Evolutionary conservation across 2,797 vertebrate genomes (phyloP).

Genomic region (Enteromius paludinosus): DNA sequence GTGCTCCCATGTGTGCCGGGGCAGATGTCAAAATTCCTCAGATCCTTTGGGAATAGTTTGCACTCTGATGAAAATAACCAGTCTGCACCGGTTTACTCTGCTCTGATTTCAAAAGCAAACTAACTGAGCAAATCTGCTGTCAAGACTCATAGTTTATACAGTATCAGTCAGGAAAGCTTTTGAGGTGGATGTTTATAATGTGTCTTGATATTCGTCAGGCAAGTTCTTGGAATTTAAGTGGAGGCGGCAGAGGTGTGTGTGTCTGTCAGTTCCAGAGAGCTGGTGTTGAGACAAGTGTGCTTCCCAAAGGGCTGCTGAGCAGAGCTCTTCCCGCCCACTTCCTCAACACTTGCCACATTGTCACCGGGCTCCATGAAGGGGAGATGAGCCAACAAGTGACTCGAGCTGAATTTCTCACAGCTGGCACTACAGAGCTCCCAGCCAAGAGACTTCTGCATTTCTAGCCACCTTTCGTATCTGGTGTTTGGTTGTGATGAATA

Average conservation of each 20-base stretch:
- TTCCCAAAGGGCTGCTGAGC: constrained; percentile 57
- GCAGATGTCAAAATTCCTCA: constrained; percentile 65
- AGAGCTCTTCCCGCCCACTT: constrained; percentile 49
- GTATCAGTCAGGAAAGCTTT: constrained; percentile 8
- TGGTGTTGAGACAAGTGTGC: constrained; percentile 58
- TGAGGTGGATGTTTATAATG: constrained; percentile 33
- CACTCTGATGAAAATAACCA: constrained; percentile 55
- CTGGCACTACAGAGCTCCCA: constrained; percentile 28
- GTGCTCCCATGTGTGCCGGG: constrained; percentile 62
- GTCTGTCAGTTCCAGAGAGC: constrained; percentile 45
- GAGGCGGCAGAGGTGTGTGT: constrained; percentile 47
- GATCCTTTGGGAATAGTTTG: constrained; percentile 60
- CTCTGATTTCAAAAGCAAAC: constrained; percentile 33
- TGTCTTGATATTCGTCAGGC: constrained; percentile 11
- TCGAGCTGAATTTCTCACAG: constrained; percentile 45
- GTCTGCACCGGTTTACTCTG: constrained; percentile 43
- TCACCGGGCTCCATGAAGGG: constrained; percentile 48
- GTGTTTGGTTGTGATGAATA: not conserved
- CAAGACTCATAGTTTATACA: not conserved
- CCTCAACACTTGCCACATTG: constrained; percentile 54
- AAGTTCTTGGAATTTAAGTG: constrained; percentile 40
- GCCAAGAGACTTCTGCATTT: constrained; percentile 10
- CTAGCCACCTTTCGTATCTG: not conserved
- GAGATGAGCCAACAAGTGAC: constrained; percentile 51
- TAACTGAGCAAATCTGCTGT: constrained; percentile 18